A percentile compares a stretch with the other conserved stretches of the same genome.
Evolutionary conservation across 1,140 invertebrate species (phyloP).

Genomic region (Drosophila bifasciata): DNA sequence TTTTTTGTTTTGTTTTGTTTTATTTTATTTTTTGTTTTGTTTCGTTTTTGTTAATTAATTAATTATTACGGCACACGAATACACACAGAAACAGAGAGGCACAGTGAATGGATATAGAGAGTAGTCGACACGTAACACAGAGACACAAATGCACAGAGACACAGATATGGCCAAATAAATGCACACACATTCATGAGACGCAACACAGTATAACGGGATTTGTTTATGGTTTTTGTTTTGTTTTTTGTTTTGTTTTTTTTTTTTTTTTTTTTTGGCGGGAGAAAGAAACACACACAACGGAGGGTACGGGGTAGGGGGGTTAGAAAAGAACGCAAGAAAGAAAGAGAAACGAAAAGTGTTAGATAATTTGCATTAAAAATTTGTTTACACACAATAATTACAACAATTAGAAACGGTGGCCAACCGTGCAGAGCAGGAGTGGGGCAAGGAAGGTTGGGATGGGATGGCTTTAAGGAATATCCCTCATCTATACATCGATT

Average conservation of each 20-base stretch:
- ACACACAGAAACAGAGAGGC: too few species aligned
- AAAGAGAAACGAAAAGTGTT: conserved; percentile 34
- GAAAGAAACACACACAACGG: conserved; percentile 4
- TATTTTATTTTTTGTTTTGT: too few species aligned
- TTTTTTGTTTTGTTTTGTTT: too few species aligned
- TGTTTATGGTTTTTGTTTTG: not conserved
- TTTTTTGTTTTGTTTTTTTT: conserved; percentile 7
- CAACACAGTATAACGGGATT: conserved; percentile 33
- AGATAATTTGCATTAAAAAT: conserved; percentile 34
- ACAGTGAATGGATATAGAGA: not conserved
- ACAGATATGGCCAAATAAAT: conserved; percentile 48
- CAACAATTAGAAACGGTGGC: conserved; percentile 24
- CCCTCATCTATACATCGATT: conserved; percentile 2
- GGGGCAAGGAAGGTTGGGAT: not conserved
- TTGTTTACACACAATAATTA: conserved; percentile 34
- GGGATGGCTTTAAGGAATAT: not conserved
- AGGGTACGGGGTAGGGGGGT: not conserved
- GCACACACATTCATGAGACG: conserved; percentile 46
- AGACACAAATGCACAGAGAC: conserved; percentile 23
- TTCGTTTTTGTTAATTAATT: too few species aligned
- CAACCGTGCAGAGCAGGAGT: not conserved
- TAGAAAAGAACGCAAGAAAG: conserved; percentile 37
- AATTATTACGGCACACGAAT: not conserved
- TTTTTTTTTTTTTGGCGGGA: conserved; percentile 18
- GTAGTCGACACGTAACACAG: conserved; percentile 1